Evolutionary conservation across 2,888 invertebrate genomes (phyloP).

Genomic region (Drosophila acutilabella): DNA sequence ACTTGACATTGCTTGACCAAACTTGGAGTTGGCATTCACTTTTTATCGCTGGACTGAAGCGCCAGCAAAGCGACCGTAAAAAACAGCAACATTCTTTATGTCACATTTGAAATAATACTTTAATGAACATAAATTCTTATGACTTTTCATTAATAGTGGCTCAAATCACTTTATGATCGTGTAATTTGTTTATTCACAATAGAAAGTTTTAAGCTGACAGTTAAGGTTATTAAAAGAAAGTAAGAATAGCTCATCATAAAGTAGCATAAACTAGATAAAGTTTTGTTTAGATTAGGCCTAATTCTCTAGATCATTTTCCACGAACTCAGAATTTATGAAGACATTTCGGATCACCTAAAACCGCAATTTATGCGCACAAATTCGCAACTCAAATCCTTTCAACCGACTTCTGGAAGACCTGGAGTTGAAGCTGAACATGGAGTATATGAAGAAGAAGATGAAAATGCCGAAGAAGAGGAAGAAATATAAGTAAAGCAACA

Average conservation of each 20-base stretch:
- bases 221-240: constrained; percentile 6
- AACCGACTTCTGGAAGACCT: constrained; percentile 65
- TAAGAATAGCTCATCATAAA: constrained; percentile 7
- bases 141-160: constrained; percentile 38
- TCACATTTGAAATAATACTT: constrained; percentile 44
- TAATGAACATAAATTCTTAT: constrained; percentile 44
- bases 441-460: constrained; percentile 21
- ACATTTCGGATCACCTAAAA: constrained; percentile 59
- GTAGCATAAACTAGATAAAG: not conserved
- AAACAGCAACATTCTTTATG: constrained; percentile 41
- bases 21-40: constrained; percentile 66
- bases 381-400: constrained; percentile 69
- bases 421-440: not conserved
- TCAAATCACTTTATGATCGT: constrained; percentile 30
- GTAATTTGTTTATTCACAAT: constrained; percentile 4
- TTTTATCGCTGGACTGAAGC: constrained; percentile 47
- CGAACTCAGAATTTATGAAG: constrained; percentile 55
- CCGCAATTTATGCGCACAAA: constrained; percentile 63
- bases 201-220: constrained; percentile 10
- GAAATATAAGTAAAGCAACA: constrained; percentile 35
- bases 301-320: not conserved
- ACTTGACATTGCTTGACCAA: constrained; percentile 75
- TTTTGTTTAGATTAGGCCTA: constrained; percentile 1
- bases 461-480: constrained; percentile 9
- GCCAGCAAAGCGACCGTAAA: constrained; percentile 24